Evolutionary conservation across 2,113 vertebrate genomes (phyloP), one percentile per base, ranked within the genome.

Genomic region (Oostethus manadensis): DNA sequence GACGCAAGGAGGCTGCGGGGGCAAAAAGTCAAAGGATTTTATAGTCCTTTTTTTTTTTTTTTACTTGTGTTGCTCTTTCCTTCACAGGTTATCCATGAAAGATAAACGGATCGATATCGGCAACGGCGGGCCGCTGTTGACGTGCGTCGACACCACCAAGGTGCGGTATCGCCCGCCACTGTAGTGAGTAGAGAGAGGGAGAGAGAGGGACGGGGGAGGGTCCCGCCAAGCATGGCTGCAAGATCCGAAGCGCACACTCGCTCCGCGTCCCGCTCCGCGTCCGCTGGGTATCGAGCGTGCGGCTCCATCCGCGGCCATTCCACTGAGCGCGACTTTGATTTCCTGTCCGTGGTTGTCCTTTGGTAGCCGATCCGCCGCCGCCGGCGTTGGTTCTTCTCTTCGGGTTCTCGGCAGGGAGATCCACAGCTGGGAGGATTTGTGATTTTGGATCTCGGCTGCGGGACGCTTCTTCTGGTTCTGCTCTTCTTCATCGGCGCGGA

Each of bases 191-290:
- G 0, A 8, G 61, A 0, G 58, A 5, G 68, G 1, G 51, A 8
- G 56, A 9, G 62, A 21, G 6, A 21, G 6, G 1, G 15, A 1
- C 1, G 51, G 73, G 64, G 70, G 43, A 23, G 67, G 64, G 63
- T 69, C 68, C 53, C 14, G 56, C 68, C 62, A 75, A 83, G 79
- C 82, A 83, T 82, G 70, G 78, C 82, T 64, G 78, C 62, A 53
- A 70, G 63, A 78, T 55, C 56, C 49, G 10, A 10, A 60, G 47
- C 66, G 56, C 60, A 57, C 62, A 73, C 66, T 80, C 23, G 66
- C n/a, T 55, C 64, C 43, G n/a, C 42, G 69, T 63, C 65, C 51
- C 51, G 77, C 63, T 38, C 58, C 23, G 56, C 3, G n/a, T 8
- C 69, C 58, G 63, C 64, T 47, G 38, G 13, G 10, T 42, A 55